phyloP scores from a whole-genome alignment of 2,888 invertebrate species.

The Pollenia labialis region DNA sequence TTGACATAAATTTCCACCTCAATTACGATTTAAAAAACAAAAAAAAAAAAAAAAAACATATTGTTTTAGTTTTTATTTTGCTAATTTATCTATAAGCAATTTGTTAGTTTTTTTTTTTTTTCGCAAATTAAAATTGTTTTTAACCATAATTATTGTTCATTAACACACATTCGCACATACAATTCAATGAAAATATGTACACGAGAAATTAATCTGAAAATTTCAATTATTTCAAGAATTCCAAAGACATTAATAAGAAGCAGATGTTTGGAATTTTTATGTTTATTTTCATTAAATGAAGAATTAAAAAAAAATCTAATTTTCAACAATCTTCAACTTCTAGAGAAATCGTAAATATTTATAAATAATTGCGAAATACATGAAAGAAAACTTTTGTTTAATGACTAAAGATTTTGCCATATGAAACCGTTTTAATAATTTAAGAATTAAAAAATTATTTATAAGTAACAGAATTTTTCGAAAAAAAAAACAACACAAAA shows the following conservation, averaged over 20 bases:
- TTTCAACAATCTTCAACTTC: conserved; percentile 32
- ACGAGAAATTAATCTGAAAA: conserved; percentile 32
- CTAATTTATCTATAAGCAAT: conserved; percentile 31
- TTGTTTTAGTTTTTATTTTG: conserved; percentile 3
- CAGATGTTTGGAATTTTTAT: conserved; percentile 63
- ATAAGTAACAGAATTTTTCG: background rate
- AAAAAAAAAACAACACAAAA: background rate
- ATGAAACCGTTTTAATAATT: conserved; percentile 29
- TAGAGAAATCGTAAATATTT: conserved; percentile 61
- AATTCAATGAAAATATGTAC: background rate
- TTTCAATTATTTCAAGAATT: conserved; percentile 65
- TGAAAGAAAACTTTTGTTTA: conserved; percentile 16
- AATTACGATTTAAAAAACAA: conserved; percentile 46
- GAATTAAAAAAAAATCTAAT: conserved; percentile 2
- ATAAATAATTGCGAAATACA: conserved; percentile 46
- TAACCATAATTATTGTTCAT: conserved; percentile 46
- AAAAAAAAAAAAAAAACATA: conserved; percentile 1
- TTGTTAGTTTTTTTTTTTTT: conserved; percentile 34
- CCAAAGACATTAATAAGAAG: conserved; percentile 66
- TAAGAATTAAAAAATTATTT: conserved; percentile 22
- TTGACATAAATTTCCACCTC: conserved; percentile 68
- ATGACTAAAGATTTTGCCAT: conserved; percentile 12
- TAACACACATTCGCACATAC: no score
- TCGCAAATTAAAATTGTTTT: conserved; percentile 46
- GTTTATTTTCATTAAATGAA: conserved; percentile 4